phyloP scores from a whole-genome alignment of 30 jellyfish, hydroid and myxozoan species.

The Mastigias papua region DNA sequence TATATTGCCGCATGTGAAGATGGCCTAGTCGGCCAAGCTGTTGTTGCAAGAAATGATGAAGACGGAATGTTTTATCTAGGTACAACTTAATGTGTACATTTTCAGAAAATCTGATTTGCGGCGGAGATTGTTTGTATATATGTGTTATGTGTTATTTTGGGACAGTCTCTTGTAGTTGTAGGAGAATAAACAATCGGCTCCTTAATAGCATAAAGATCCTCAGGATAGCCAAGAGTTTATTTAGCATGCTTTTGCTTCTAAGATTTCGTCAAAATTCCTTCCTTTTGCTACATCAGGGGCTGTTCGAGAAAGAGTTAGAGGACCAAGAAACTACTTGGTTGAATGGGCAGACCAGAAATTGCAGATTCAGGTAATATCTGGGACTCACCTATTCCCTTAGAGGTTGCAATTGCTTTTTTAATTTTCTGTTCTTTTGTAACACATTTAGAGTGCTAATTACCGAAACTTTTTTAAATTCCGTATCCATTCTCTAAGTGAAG shows the following conservation, averaged over 20 bases:
- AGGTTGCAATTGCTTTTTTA: too few relatives aligned
- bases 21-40: conserved; percentile 96
- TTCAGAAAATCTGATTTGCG: too few relatives aligned
- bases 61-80: conserved; percentile 88
- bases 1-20: conserved; percentile 82
- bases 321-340: conserved; percentile 82
- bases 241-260: not conserved
- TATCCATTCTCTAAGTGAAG: too few relatives aligned
- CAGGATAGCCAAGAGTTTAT: not conserved
- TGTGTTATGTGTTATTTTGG: too few relatives aligned
- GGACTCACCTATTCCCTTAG: too few relatives aligned
- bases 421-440: too few relatives aligned
- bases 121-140: too few relatives aligned
- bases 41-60: conserved; percentile 85
- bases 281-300: conserved; percentile 47
- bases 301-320: conserved; percentile 83
- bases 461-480: too few relatives aligned
- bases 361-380: conserved; percentile 78
- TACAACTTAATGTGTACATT: not conserved
- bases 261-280: not conserved
- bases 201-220: too few relatives aligned
- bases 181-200: too few relatives aligned
- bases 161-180: too few relatives aligned
- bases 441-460: too few relatives aligned
- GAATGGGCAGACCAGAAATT: conserved; percentile 98